Conservation (phyloP, 2,888 invertebrate genomes). For the Drosophila merina region DNA sequence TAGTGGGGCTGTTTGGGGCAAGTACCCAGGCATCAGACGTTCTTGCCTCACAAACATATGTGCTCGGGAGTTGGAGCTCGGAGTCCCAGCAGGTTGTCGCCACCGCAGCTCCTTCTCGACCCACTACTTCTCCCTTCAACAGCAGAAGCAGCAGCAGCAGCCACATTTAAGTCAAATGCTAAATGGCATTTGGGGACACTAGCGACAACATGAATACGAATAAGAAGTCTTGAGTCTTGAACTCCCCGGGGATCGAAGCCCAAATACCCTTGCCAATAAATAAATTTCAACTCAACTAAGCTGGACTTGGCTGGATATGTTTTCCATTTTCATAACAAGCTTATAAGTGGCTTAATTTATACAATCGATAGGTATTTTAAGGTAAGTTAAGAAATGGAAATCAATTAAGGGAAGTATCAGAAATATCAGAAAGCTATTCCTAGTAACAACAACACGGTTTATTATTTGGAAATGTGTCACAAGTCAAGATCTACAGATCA, state of each 20-base stretch:
- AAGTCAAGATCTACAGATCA: too few species aligned
- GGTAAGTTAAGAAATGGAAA: too few species aligned
- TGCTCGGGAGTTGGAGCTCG: constrained; percentile 36
- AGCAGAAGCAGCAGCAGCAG: constrained; percentile 29
- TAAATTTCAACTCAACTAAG: neutral
- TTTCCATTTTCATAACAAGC: neutral
- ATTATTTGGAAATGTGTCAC: too few species aligned
- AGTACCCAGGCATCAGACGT: constrained; percentile 64
- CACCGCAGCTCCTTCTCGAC: constrained; percentile 4
- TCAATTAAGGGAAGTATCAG: too few species aligned
- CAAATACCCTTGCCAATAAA: constrained; percentile 7
- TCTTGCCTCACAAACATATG: constrained; percentile 72
- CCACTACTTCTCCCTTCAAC: constrained; percentile 24
- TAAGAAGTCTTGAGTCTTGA: neutral
- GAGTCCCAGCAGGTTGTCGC: constrained; percentile 74
- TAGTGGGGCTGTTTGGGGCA: constrained; percentile 7
- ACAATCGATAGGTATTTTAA: too few species aligned
- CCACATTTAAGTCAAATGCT: constrained; percentile 73
- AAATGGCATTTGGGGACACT: constrained; percentile 73
- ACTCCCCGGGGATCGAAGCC: neutral
- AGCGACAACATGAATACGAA: constrained; percentile 30
- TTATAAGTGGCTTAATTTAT: neutral
- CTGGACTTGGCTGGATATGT: neutral
- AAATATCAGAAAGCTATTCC: too few species aligned
- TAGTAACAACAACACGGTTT: too few species aligned